A percentile compares a stretch with the other conserved stretches of the same genome.
Evolutionary conservation across 2,797 vertebrate genomes (phyloP).

Genomic region (Petrocephalus sullivani): DNA sequence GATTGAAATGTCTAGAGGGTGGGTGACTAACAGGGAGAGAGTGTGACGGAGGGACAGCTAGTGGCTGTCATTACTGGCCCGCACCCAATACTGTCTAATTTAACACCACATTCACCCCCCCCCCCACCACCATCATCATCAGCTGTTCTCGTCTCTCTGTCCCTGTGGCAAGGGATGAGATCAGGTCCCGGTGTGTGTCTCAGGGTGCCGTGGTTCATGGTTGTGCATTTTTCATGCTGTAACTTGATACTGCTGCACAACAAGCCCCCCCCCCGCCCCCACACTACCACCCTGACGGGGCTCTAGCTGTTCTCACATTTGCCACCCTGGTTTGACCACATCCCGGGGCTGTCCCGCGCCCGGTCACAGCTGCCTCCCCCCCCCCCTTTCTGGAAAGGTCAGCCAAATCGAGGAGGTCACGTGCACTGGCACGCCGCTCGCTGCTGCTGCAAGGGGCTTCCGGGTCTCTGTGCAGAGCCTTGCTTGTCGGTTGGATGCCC

Average conservation of each 20-base stretch:
- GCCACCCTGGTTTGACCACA: neutral
- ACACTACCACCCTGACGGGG: neutral
- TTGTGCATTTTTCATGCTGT: neutral
- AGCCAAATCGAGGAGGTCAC: neutral
- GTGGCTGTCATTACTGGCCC: neutral
- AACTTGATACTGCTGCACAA: neutral
- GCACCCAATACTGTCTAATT: neutral
- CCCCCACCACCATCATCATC: neutral
- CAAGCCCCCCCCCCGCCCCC: neutral
- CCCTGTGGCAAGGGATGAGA: neutral
- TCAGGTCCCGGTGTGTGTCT: neutral
- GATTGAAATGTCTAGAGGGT: constrained; percentile 10
- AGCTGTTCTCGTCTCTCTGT: neutral
- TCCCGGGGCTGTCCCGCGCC: neutral
- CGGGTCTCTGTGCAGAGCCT: neutral
- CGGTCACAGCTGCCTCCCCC: neutral
- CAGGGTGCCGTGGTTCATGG: neutral
- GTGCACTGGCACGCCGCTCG: neutral
- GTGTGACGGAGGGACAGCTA: neutral
- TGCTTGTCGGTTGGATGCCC: neutral
- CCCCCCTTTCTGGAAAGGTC: constrained; percentile 1
- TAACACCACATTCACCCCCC: neutral
- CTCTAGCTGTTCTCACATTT: neutral
- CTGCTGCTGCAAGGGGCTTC: neutral
- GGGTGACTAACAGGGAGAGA: neutral